These are phyloP conservation scores for Polypterus bichir DNA, from an alignment of 2,113 vertebrate genomes.

Conservation along the genomic window DNA sequence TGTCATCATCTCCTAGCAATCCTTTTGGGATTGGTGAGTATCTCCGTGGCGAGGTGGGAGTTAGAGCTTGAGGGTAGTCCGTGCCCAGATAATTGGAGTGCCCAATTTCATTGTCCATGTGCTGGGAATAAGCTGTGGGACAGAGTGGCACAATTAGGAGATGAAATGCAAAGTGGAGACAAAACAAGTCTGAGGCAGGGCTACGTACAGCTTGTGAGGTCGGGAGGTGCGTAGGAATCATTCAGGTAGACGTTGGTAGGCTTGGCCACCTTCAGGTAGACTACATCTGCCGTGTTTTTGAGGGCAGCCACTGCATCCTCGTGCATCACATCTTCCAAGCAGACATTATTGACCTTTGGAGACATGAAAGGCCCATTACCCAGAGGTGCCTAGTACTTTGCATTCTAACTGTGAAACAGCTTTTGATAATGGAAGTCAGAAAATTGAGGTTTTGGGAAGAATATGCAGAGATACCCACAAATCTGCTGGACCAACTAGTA, in stretches of 20 bases:
- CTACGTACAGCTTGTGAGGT: constrained; percentile 83
- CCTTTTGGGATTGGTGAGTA: constrained; percentile 81
- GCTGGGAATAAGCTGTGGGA: constrained; percentile 69
- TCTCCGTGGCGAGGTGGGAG: constrained; percentile 77
- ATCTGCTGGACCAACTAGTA: too few relatives aligned
- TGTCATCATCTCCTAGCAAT: constrained; percentile 77
- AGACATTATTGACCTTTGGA: constrained; percentile 75
- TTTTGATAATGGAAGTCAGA: too few relatives aligned
- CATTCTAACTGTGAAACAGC: too few relatives aligned
- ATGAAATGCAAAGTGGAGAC: background rate
- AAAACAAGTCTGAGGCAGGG: background rate
- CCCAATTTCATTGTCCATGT: constrained; percentile 77
- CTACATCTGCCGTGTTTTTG: constrained; percentile 86
- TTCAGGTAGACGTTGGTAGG: constrained; percentile 77
- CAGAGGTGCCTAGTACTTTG: background rate
- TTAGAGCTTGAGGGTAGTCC: constrained; percentile 80
- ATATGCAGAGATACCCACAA: too few relatives aligned
- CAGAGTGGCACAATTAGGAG: too few relatives aligned
- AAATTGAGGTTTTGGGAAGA: too few relatives aligned
- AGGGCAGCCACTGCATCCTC: constrained; percentile 82
- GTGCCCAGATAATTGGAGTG: constrained; percentile 76
- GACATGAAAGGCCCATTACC: background rate
- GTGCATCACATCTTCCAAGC: constrained; percentile 86
- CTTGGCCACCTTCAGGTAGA: constrained; percentile 86
- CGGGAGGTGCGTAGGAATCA: constrained; percentile 77